Evolutionary conservation across 2,888 invertebrate genomes (phyloP), one percentile per base, ranked within the genome.

Genomic region (Timema podura): DNA sequence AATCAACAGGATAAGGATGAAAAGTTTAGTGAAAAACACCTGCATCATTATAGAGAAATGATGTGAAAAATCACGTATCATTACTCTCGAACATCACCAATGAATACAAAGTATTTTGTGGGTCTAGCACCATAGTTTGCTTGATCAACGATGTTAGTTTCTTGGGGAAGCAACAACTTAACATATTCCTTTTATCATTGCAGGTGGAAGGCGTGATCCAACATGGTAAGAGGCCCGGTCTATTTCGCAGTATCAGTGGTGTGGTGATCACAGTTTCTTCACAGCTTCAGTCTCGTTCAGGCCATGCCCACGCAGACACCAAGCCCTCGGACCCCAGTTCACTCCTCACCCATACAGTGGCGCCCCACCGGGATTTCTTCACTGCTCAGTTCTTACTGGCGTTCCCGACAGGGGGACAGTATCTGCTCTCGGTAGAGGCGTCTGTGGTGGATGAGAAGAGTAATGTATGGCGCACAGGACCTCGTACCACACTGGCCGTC

Each of bases 361-460:
- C 89, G 10, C 96, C 96, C 0, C 93, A 96, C 77, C 90, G 95
- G 47, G 97, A 98, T 79, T 97, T 96, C 84, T 95, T 98, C 81
- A 92, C 93, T 0, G 93, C 95, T 0, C 95, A 95, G 80, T 96
- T 97, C 81, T 83, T 98, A 67, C 84, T 98, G 51, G 87, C 89
- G 0, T 89, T 94, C 30, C 83, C 78, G 11, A 81, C 85, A 0
- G 88, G 89, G 13, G 89, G 89, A 0, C 87, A 90, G 74, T 91
- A 91, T 80, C 84, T 88, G 73, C 89, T 96, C 47, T 90, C 89
- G 0, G 89, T 95, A 8, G 93, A 94, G 78, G 93, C 95, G 0
- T 91, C 91, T 73, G 89, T 96, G 68, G 87, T 95, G 1, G 96
- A 97, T 80, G 90, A 91, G 74, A 85, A 87, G 73, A 94, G 92